Evolutionary conservation across 2,113 vertebrate species (phyloP).

Genomic region (Hoplias malabaricus): DNA sequence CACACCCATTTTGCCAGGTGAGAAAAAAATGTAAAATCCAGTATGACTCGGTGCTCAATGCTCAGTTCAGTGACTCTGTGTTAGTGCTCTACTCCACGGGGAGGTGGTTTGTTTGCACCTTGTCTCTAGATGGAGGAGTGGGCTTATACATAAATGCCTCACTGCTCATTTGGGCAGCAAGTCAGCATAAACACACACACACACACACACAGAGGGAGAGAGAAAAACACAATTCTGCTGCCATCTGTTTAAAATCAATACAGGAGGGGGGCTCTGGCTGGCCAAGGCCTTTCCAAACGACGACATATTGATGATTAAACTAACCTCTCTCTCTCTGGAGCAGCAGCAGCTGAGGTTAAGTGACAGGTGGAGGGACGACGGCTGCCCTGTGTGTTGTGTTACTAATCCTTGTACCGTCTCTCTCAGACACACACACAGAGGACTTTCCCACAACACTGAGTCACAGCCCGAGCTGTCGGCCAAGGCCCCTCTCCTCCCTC

Average conservation of each 20-base stretch:
- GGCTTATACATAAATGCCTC: slow-evolving; percentile 61
- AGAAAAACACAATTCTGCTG: slow-evolving; percentile 52
- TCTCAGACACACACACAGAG: slow-evolving; percentile 61
- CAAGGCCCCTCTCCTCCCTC: slow-evolving; percentile 24
- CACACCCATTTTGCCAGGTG: too few species aligned
- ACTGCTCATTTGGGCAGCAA: slow-evolving; percentile 71
- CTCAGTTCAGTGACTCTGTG: too few species aligned
- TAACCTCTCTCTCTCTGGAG: slow-evolving; percentile 65
- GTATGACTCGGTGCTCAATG: too few species aligned
- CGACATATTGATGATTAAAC: slow-evolving; percentile 69
- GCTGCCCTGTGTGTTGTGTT: slow-evolving; percentile 65
- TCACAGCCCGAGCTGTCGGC: slow-evolving; percentile 31
- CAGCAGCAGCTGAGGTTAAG: slow-evolving; percentile 70
- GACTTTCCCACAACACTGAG: slow-evolving; percentile 26
- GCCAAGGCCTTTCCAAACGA: slow-evolving; percentile 59
- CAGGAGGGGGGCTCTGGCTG: slow-evolving; percentile 45
- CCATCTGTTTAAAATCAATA: slow-evolving; percentile 76
- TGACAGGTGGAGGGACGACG: slow-evolving; percentile 70
- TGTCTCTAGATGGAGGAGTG: slow-evolving; percentile 38
- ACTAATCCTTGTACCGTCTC: slow-evolving; percentile 75
- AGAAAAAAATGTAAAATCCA: too few species aligned
- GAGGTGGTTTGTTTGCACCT: slow-evolving; percentile 47
- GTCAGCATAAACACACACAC: too few species aligned
- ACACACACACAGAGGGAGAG: too few species aligned
- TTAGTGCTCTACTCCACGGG: too few species aligned